Evolutionary conservation across 2,888 invertebrate genomes (phyloP).

Genomic region (Latheticus oryzae): DNA sequence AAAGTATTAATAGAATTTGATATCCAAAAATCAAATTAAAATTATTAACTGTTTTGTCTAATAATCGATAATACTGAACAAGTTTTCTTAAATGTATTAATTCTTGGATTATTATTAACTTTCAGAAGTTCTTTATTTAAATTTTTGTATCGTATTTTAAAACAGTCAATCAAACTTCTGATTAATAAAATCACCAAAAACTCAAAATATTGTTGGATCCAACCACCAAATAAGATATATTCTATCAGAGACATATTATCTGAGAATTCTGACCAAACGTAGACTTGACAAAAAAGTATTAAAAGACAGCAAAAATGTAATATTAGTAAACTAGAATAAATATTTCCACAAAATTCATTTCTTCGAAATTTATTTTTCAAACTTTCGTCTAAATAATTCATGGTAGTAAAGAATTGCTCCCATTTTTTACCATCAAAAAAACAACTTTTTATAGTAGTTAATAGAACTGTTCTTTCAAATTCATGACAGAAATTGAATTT

Average conservation of each 20-base stretch:
- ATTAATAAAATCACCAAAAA: neutral
- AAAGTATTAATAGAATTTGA: neutral
- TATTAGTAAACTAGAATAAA: neutral
- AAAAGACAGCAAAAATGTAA: neutral
- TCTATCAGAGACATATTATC: neutral
- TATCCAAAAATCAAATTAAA: constrained; percentile 15
- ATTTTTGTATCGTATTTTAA: neutral
- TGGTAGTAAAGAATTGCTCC: neutral
- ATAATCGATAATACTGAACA: constrained; percentile 1
- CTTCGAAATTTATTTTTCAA: neutral
- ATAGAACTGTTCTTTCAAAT: neutral
- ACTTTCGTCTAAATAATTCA: neutral
- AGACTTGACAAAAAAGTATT: neutral
- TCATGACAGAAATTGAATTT: neutral
- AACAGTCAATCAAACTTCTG: neutral
- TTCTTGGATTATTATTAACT: constrained; percentile 1
- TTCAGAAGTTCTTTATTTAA: neutral
- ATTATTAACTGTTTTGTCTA: constrained; percentile 7
- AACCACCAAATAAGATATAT: neutral
- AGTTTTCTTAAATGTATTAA: neutral
- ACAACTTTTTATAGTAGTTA: neutral
- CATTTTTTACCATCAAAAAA: constrained; percentile 1
- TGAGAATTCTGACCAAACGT: neutral
- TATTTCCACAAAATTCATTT: constrained; percentile 1
- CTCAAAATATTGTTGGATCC: neutral